Percentiles rank a stretch among this genome's conserved stretches.
Conservation (phyloP, 2,888 invertebrate species). For the Rugalucina vietnamica region DNA sequence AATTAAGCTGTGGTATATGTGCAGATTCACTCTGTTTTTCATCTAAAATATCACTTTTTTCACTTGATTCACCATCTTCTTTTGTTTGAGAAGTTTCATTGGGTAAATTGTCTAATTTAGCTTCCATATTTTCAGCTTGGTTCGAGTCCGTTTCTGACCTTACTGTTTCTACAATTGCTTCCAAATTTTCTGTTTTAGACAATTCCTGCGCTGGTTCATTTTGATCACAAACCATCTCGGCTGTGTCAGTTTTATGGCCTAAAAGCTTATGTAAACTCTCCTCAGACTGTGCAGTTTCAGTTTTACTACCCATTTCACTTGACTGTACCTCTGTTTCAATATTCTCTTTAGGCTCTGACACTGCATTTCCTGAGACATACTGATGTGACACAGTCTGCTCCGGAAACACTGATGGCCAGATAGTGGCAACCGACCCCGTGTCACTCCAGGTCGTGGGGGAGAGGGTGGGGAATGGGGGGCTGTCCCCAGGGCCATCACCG, state of each 20-base stretch:
- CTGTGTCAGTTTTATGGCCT: background rate
- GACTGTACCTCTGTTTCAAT: background rate
- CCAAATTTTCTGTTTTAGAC: too few relatives aligned
- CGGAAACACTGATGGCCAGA: slow-evolving; percentile 31
- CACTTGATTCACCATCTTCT: background rate
- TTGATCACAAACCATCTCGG: too few relatives aligned
- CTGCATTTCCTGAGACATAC: background rate
- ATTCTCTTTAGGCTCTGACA: background rate
- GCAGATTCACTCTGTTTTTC: background rate
- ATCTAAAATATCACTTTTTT: background rate
- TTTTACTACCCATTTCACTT: background rate
- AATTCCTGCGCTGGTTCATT: too few relatives aligned
- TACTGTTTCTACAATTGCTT: too few relatives aligned
- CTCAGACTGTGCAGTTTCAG: background rate
- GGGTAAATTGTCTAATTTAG: background rate
- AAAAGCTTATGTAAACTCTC: too few relatives aligned
- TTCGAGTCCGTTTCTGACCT: too few relatives aligned
- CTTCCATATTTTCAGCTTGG: too few relatives aligned
- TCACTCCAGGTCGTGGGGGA: slow-evolving; percentile 46
- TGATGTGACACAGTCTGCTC: background rate
- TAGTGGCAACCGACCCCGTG: slow-evolving; percentile 37
- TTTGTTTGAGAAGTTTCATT: background rate
- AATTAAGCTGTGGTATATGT: background rate
- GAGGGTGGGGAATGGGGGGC: slow-evolving; percentile 46
- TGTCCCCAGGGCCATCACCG: slow-evolving; percentile 39